Conservation (phyloP, 2,113 vertebrate genomes). For the Tympanuchus pallidicinctus region DNA sequence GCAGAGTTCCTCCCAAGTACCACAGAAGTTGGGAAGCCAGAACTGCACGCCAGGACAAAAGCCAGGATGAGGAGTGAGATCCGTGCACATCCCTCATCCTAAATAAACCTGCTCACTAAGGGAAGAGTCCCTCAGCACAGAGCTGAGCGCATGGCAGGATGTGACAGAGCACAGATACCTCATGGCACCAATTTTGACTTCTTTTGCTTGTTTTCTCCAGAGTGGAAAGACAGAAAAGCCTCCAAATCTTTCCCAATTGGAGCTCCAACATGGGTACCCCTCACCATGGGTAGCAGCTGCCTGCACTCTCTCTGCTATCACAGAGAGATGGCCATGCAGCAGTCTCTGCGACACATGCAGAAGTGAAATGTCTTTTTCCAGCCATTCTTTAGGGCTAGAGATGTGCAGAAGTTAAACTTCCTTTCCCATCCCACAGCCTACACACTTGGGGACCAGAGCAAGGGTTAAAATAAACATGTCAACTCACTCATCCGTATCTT, state of each 20-base stretch:
- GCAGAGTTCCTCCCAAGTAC: background rate
- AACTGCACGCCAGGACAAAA: background rate
- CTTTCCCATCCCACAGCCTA: background rate
- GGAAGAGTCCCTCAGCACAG: background rate
- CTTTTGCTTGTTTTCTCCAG: background rate
- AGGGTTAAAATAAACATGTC: background rate
- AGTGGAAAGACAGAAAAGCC: background rate
- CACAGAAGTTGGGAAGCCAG: background rate
- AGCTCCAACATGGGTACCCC: background rate
- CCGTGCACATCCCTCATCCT: background rate
- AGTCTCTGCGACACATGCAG: background rate
- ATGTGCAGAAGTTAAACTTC: background rate
- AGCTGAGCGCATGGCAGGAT: conserved; percentile 47
- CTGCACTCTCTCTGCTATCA: background rate
- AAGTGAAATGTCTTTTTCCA: background rate
- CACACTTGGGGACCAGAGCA: background rate
- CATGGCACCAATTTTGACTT: background rate
- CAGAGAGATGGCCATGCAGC: background rate
- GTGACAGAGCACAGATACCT: conserved; percentile 11
- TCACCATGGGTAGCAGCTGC: background rate
- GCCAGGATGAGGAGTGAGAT: background rate
- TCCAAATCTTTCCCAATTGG: background rate
- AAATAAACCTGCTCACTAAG: conserved; percentile 37
- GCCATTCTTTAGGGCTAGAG: background rate
- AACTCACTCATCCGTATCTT: conserved; percentile 94